Conservation (phyloP, 2,113 vertebrate species). For the Pachyramphus minor region DNA sequence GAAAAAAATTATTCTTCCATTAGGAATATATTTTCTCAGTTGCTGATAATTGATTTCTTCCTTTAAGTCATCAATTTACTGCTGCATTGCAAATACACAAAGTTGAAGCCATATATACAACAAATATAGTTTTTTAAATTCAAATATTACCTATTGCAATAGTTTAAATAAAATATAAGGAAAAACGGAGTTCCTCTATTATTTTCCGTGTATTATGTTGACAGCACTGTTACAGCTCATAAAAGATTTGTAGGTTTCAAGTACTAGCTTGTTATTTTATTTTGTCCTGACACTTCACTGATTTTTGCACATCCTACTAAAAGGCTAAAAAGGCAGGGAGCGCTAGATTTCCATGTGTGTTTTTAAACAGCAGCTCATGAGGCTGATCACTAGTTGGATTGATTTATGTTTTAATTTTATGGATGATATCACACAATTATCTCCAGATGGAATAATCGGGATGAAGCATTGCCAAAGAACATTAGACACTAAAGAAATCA, state of each 20-base stretch:
- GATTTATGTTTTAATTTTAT: slow-evolving; percentile 82
- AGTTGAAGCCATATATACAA: background rate
- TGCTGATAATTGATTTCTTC: background rate
- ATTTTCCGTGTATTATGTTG: background rate
- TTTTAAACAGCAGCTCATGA: slow-evolving; percentile 56
- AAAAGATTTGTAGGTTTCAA: background rate
- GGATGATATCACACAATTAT: slow-evolving; percentile 82
- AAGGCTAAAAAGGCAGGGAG: slow-evolving; percentile 23
- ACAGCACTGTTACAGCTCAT: background rate
- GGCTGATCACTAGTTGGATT: slow-evolving; percentile 62
- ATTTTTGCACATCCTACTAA: background rate
- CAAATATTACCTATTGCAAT: background rate
- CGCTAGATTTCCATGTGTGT: background rate
- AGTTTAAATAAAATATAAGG: background rate
- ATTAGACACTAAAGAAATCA: slow-evolving; percentile 66
- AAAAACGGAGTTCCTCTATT: background rate
- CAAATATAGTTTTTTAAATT: background rate
- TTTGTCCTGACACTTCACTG: background rate
- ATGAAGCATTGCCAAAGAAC: slow-evolving; percentile 72
- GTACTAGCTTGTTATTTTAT: background rate
- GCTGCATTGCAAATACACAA: background rate
- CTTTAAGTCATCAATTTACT: background rate
- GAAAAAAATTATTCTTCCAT: background rate
- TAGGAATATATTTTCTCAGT: background rate
- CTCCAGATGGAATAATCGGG: slow-evolving; percentile 79